Base-by-base conservation (phyloP, 1,140 invertebrate species). In the Sinonovacula constricta region DNA sequence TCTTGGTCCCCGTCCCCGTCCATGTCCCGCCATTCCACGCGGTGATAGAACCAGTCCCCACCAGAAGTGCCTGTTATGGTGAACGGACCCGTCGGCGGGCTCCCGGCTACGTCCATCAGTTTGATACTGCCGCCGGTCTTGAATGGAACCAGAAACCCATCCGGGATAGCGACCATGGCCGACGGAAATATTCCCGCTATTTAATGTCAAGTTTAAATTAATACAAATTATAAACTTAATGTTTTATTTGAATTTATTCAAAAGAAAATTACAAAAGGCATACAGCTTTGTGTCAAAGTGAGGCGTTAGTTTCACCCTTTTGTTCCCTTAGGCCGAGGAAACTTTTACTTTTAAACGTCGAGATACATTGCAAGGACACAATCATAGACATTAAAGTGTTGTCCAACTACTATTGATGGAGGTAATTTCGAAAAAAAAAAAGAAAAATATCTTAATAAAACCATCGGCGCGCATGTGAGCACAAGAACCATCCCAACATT, bases 261-360 rank as follows among this genome's bases (percentile, higher is more conserved):
- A n/a, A n/a, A n/a, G n/a, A n/a, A n/a, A n/a, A n/a, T n/a, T n/a
- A n/a, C n/a, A n/a, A n/a, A n/a, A n/a, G n/a, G n/a, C n/a, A n/a
- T n/a, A n/a, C n/a, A n/a, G n/a, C n/a, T n/a, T n/a, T n/a, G n/a
- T n/a, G n/a, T n/a, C n/a, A n/a, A n/a, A n/a, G n/a, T n/a, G n/a
- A n/a, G 49, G 87, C 85, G 0, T 91, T 91, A 75, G 92, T 91
- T 10, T 82, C 81, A 68, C 92, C 89, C 89, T 92, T 91, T 69
- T 92, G 91, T 66, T 88, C 87, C 90, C 91, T 92, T 18, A 86
- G 4, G 5, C 90, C 91, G 5, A 89, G 85, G 75, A 92, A 91
- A 71, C 92, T 92, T 31, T 91, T 91, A 88, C 89, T 92, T 30
- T 87, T n/a, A n/a, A n/a, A n/a, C n/a, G n/a, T n/a, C n/a, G n/a